Percentiles rank a stretch among this genome's conserved stretches.
These are phyloP conservation scores for Piezodorus guildinii DNA, from an alignment of 1,140 invertebrate genomes.

Conservation along the genomic window DNA sequence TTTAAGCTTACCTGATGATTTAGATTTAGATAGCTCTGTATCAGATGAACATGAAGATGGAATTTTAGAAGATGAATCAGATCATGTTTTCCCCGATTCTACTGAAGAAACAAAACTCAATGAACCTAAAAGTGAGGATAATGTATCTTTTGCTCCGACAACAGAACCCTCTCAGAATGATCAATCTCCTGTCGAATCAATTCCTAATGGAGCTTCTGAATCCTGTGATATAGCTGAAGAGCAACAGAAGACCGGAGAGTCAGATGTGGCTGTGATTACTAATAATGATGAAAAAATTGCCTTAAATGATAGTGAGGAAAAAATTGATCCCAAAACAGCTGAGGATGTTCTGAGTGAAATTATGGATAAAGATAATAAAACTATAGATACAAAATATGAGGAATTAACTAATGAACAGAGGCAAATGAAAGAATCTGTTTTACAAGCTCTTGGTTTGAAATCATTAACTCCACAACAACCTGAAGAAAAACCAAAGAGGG, in stretches of 20 bases:
- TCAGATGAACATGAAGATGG: background rate
- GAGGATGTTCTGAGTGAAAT: background rate
- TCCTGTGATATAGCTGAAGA: background rate
- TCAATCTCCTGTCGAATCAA: no score
- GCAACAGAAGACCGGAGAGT: background rate
- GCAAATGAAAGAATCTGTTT: constrained; percentile 19
- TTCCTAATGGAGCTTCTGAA: background rate
- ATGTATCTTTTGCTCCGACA: background rate
- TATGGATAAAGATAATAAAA: background rate
- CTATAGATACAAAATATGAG: constrained; percentile 2
- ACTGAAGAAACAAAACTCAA: background rate
- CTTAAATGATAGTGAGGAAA: background rate
- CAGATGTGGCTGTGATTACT: background rate
- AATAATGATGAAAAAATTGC: background rate
- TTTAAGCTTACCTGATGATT: constrained; percentile 5
- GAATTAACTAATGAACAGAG: constrained; percentile 14
- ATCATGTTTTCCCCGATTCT: constrained; percentile 6
- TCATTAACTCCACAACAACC: constrained; percentile 7
- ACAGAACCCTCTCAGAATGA: background rate
- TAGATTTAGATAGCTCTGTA: background rate
- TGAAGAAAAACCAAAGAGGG: constrained; percentile 3
- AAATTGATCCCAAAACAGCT: background rate
- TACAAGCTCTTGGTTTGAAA: constrained; percentile 23
- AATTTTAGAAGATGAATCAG: background rate
- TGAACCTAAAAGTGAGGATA: background rate